phyloP scores from a whole-genome alignment of 1,140 invertebrate genomes.

The Drosophila aff. region DNA sequence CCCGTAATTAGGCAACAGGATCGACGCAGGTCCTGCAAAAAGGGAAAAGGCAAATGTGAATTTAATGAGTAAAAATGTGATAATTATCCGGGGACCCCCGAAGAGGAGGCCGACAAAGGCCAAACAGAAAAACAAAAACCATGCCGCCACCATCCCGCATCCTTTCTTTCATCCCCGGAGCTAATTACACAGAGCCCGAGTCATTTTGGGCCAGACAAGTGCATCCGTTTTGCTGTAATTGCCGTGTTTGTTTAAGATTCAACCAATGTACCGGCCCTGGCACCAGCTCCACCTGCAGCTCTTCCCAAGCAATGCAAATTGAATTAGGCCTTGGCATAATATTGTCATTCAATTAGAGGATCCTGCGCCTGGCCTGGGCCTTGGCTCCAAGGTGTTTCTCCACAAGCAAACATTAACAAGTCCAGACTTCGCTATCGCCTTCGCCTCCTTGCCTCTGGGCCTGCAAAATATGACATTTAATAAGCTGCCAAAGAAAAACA shows the following conservation, averaged over 20 bases:
- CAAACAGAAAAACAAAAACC: conserved; percentile 22
- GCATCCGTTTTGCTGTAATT: conserved; percentile 56
- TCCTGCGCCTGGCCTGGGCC: not conserved
- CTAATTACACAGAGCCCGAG: conserved; percentile 65
- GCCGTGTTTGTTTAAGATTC: conserved; percentile 62
- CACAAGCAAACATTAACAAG: conserved; percentile 45
- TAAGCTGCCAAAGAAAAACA: conserved; percentile 37
- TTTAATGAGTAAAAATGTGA: conserved; percentile 84
- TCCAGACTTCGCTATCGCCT: not conserved
- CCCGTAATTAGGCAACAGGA: conserved; percentile 56
- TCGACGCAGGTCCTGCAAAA: conserved; percentile 49
- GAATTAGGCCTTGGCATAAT: conserved; percentile 69
- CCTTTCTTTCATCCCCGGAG: conserved; percentile 30
- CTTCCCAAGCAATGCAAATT: conserved; percentile 69
- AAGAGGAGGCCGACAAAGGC: conserved; percentile 70
- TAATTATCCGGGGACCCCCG: conserved; percentile 68
- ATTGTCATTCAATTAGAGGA: conserved; percentile 75
- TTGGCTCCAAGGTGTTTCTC: conserved; percentile 43
- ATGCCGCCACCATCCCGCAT: conserved; percentile 29
- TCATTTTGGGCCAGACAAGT: conserved; percentile 69
- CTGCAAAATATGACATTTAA: conserved; percentile 22
- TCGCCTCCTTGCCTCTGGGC: conserved; percentile 13
- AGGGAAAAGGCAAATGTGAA: conserved; percentile 69
- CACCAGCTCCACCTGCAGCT: conserved; percentile 44
- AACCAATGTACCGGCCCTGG: conserved; percentile 2